Base-by-base conservation (phyloP, 2,113 vertebrate genomes). In the Mesoclemmys tuberculata region DNA sequence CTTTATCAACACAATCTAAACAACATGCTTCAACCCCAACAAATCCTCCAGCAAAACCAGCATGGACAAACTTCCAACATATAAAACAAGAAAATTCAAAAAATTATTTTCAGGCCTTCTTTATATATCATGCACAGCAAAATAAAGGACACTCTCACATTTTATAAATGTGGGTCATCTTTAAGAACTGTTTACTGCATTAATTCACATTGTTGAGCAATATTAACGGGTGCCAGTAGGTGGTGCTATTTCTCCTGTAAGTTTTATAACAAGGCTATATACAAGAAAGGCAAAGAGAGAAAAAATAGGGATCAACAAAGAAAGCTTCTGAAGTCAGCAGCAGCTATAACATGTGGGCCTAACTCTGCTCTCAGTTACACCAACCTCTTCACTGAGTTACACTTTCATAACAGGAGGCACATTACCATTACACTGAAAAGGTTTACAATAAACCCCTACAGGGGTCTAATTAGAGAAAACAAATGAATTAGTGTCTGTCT, bases 191-290 rank as follows among this genome's bases (percentile, higher is more conserved):
- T n/a, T 89, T 58, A 8, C 74, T 80, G 3, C 24, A 1, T 6
- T 21, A 24, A 71, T 38, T 91, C 74, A 35, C 31, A 82, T 4
- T 27, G 41, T 64, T 54, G 18, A 27, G 44, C 58, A 79, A 0
- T 10, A 93, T 93, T 54, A 90, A 48, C 55, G 6, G 6, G 6
- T 41, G 31, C 54, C 95, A 91, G 49, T 12, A 97, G 93, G 68
- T 94, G 96, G 94, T 84, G 90, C 92, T 93, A 26, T 2, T 93
- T 82, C 29, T 41, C 11, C 3, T 0, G 0, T 3, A 77, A 81
- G 74, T 82, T 22, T 49, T 88, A 38, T 2, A 82, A 2, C 31
- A 19, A 52, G 16, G 38, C 6, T 85, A n/a, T 8, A 46, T 35
- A 38, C 80, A 24, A 58, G 71, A 46, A 7, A 75, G 5, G 29